A percentile compares a stretch with the other conserved stretches of the same genome.
Conservation (phyloP, 1,140 invertebrate species). For the Kradibia gibbosae region DNA sequence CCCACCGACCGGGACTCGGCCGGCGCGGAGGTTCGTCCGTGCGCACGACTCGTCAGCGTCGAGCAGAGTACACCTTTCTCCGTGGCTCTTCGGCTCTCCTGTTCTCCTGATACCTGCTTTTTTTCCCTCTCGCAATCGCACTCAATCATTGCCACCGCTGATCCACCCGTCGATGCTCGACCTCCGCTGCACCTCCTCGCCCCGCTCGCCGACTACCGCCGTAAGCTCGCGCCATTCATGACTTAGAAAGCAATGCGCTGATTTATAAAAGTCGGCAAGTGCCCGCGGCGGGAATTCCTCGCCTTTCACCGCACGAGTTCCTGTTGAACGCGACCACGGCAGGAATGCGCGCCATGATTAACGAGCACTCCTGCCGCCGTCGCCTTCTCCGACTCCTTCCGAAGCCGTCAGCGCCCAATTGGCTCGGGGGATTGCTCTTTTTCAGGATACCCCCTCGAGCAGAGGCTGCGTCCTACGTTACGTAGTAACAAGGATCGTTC, state of each 20-base stretch:
- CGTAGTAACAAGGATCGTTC: no score
- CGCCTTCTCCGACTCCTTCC: background rate
- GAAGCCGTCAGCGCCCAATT: background rate
- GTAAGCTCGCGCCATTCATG: background rate
- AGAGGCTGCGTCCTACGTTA: no score
- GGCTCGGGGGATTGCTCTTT: background rate
- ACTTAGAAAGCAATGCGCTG: conserved; percentile 23
- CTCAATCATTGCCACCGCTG: background rate
- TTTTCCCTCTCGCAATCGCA: conserved; percentile 35
- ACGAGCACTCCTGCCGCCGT: background rate
- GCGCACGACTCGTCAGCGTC: conserved; percentile 64
- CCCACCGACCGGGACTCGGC: conserved; percentile 78
- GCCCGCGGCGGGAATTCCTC: conserved; percentile 1
- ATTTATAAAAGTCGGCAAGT: conserved; percentile 15
- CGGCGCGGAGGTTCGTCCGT: conserved; percentile 78
- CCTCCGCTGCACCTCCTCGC: background rate
- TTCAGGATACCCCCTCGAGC: no score
- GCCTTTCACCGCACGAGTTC: conserved; percentile 24
- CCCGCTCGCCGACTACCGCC: background rate
- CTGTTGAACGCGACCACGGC: background rate
- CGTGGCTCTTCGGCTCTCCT: conserved; percentile 42
- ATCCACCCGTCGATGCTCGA: no score
- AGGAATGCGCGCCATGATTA: background rate
- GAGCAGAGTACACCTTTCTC: background rate
- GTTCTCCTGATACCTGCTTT: conserved; percentile 41